Base-by-base conservation (phyloP, 2,113 vertebrate genomes). In the Lampris megalopsis region DNA sequence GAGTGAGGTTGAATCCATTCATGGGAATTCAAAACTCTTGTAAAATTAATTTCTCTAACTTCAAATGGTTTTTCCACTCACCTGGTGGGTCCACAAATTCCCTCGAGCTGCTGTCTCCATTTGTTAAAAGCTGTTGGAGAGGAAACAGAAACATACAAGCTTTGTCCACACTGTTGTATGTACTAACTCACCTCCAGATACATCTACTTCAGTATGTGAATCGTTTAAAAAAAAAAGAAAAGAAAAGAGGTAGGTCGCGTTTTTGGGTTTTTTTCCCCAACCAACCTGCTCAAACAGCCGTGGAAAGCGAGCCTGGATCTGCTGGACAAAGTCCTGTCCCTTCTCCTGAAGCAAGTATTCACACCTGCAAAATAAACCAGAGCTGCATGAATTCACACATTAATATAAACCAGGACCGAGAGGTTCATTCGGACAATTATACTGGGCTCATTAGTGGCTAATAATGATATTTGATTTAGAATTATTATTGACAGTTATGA, bases 281-380 rank as follows among this genome's bases (percentile, higher is more conserved):
- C 81, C 61, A 35, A 98, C 98, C 95, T 99, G 97, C 86, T 98
- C 97, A 92, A 99, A 97, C 58, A 99, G 94, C 80, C 98, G 95
- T 59, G 97, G 98, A 79, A 97, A 98, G 67, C 97, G 95, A 84
- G 95, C 96, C 92, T 99, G 98, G 91, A 99, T 95, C 56, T 98
- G 95, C 79, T 94, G 94, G 79, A 98, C 96, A 91, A 98, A 99
- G 35, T 96, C 96, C 85, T 96, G 96, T 60, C 97, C 97, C 85
- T 96, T 98, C 71, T 97, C 96, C 69, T 94, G 95, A 70, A 98
- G 94, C 83, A 99, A 92, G 86, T 98, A 99, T 48, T 98, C 97
- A 93, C 98, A 99, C 73, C 98, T 99, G 90, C 0, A 77, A 24
- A 24, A 54, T 65, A 2, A 79, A 77, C 8, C 71, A 68, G 4